Evolutionary conservation across 2,113 vertebrate species (phyloP).

Genomic region (Dascyllus trimaculatus): DNA sequence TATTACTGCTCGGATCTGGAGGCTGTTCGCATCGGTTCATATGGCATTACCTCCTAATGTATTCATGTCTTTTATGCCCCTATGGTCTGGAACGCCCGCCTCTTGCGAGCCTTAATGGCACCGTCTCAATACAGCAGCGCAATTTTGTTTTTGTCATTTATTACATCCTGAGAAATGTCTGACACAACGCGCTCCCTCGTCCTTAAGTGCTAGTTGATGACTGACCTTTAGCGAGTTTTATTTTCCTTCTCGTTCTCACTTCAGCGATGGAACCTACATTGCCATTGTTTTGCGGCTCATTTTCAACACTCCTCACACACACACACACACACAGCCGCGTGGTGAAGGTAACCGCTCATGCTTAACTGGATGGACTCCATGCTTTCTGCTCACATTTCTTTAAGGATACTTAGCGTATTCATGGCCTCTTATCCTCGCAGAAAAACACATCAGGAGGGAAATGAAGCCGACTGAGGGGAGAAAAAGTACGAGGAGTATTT

Average conservation of each 20-base stretch:
- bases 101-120: not conserved
- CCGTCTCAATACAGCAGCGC: not conserved
- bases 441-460: constrained; percentile 68
- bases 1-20: not conserved
- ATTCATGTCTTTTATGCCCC: not conserved
- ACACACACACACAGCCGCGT: constrained; percentile 7
- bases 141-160: not conserved
- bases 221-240: not conserved
- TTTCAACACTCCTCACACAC: constrained; percentile 15
- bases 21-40: not conserved
- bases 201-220: constrained; percentile 3
- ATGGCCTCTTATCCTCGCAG: constrained; percentile 62
- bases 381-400: constrained; percentile 70
- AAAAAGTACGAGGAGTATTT: constrained; percentile 1
- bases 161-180: not conserved
- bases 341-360: constrained; percentile 51
- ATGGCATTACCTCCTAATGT: not conserved
- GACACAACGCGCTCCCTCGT: not conserved
- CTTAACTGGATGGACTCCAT: constrained; percentile 57
- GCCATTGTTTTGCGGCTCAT: constrained; percentile 32
- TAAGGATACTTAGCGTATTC: constrained; percentile 58
- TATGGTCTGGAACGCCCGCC: not conserved
- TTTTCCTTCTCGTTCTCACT: constrained; percentile 4
- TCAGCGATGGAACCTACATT: constrained; percentile 13
- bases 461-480: constrained; percentile 56